Conservation (phyloP, 2,888 invertebrate species). For the Ectobius pallidus region DNA sequence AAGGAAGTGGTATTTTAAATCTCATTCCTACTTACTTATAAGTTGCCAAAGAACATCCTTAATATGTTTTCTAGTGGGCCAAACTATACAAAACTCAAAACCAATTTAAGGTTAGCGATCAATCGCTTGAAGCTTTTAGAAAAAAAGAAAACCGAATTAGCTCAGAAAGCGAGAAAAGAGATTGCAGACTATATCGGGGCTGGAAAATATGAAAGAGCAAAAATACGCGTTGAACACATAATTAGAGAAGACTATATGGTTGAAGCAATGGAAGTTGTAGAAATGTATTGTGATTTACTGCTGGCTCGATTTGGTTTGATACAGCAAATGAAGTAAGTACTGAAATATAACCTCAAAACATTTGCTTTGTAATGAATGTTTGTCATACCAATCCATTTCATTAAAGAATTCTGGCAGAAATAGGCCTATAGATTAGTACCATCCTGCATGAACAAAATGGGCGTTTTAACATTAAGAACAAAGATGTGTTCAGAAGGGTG, state of each 20-base stretch:
- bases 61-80: conserved; percentile 94
- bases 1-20: too few relatives aligned
- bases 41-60: too few relatives aligned
- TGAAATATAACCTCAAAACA: too few relatives aligned
- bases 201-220: conserved; percentile 87
- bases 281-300: conserved; percentile 98
- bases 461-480: too few relatives aligned
- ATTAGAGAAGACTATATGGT: conserved; percentile 99
- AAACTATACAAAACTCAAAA: conserved; percentile 95
- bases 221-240: conserved; percentile 97
- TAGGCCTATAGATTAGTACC: too few relatives aligned
- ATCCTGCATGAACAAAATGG: too few relatives aligned
- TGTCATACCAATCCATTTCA: too few relatives aligned
- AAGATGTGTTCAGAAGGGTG: too few relatives aligned
- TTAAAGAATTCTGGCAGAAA: too few relatives aligned
- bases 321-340: conserved; percentile 89
- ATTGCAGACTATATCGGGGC: conserved; percentile 93
- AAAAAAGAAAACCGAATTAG: conserved; percentile 97
- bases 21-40: too few relatives aligned
- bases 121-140: conserved; percentile 93
- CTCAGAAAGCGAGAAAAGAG: conserved; percentile 94
- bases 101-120: conserved; percentile 89
- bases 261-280: conserved; percentile 98
- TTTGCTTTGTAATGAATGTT: too few relatives aligned
- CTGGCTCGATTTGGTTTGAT: conserved; percentile 95